Base-by-base conservation (phyloP, 2,888 invertebrate species). In the Lomographa bimaculata region DNA sequence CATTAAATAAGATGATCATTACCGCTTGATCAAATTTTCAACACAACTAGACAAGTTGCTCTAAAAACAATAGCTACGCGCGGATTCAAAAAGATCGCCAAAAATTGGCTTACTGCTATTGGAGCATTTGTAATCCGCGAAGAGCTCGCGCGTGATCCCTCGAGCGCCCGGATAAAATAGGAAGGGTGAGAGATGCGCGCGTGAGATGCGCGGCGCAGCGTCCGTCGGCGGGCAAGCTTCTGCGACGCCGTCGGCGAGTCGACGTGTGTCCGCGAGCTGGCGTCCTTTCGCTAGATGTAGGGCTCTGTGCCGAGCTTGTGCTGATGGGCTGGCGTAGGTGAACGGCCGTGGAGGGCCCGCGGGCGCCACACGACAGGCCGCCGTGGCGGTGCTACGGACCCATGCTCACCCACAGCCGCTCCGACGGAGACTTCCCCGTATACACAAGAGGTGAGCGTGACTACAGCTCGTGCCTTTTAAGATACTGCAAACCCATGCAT, bases 331-430 rank as follows among this genome's bases (percentile, higher is more conserved):
- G 71, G 73, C 52, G 50, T 71, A 80, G 84, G 77, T 87, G 85
- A 86, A 79, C 75, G 71, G 71, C 74, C 75, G 84, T 90, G 89
- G 90, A 87, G 80, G 86, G 90, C 77, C 86, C 79, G 70, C 90
- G 89, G 71, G 79, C 78, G 73, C 79, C 72, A 71, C 85, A 81
- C 65, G 83, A 84, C 66, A 82, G 76, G 62, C 82, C 87, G 80
- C 81, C 91, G 72, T 91, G 91, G 72, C 91, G 91, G 79, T 91
- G 91, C 76, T 91, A 91, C 79, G 92, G 91, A 79, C 92, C 93
- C 76, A 95, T 95, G 93, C 91, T 95, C 76, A 95, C 94, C 57
- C 95, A 95, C 89, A 95, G 95, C 78, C 94, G 94, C 85, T 95
- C 95, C 79, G 95, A 95, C 77, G 94, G 95, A 71, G 95, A 95